Conservation (phyloP, 1,140 invertebrate genomes). For the Megathymus violae region DNA sequence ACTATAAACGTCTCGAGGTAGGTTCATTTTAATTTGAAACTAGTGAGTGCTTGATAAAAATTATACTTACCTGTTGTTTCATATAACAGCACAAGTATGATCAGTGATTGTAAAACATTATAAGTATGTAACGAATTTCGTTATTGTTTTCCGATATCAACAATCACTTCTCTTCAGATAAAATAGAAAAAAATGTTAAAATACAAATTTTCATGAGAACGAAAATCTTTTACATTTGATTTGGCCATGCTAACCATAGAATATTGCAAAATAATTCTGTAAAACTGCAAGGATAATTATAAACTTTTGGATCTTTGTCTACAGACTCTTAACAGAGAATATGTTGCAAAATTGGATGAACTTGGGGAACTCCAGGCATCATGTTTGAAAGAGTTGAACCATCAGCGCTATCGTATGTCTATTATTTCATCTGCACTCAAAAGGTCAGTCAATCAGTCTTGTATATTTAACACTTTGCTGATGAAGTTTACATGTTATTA, state of each 20-base stretch:
- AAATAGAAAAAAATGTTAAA: too few species aligned
- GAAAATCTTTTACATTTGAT: too few species aligned
- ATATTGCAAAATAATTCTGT: too few species aligned
- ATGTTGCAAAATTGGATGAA: conserved; percentile 93
- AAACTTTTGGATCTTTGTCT: too few species aligned
- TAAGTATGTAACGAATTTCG: too few species aligned
- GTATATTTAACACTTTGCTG: too few species aligned
- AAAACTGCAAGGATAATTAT: too few species aligned
- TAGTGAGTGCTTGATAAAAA: background rate
- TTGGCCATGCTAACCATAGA: too few species aligned
- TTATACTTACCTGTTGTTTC: background rate
- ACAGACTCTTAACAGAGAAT: conserved; percentile 91
- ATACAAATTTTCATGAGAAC: too few species aligned
- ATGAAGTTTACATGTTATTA: too few species aligned
- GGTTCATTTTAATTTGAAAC: conserved; percentile 39
- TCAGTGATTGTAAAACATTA: background rate
- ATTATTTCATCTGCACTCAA: conserved; percentile 91
- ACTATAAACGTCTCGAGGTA: conserved; percentile 91
- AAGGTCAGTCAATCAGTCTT: conserved; percentile 85
- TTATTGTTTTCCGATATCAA: too few species aligned
- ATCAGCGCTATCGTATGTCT: conserved; percentile 95
- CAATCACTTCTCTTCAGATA: too few species aligned
- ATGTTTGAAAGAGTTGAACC: conserved; percentile 93
- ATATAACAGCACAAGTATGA: background rate
- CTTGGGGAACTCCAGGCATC: conserved; percentile 92